These are phyloP conservation scores for Drosophila kuntzei DNA, from an alignment of 2,888 invertebrate species.

Conservation along the genomic window DNA sequence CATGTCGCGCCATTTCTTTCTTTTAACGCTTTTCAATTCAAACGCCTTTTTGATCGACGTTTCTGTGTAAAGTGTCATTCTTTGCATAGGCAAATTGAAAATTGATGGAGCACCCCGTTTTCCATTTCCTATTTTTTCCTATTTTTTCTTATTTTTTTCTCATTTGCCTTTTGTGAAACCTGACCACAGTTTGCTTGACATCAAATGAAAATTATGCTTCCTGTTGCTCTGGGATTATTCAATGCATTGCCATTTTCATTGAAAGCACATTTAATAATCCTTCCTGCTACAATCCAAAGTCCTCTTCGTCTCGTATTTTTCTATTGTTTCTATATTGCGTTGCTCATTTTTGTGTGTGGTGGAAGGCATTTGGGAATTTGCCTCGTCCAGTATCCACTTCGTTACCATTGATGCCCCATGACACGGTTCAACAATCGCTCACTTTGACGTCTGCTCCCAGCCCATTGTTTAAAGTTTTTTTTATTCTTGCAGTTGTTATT, in stretches of 20 bases:
- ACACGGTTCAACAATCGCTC: slow-evolving; percentile 74
- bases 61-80: slow-evolving; percentile 25
- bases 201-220: slow-evolving; percentile 44
- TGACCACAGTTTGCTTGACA: slow-evolving; percentile 41
- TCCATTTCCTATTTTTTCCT: not conserved
- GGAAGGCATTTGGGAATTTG: slow-evolving; percentile 24
- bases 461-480: slow-evolving; percentile 52
- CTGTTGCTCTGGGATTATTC: slow-evolving; percentile 17
- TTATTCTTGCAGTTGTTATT: slow-evolving; percentile 1
- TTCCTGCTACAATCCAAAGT: slow-evolving; percentile 12
- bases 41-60: slow-evolving; percentile 34
- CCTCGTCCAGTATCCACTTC: slow-evolving; percentile 46
- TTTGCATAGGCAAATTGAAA: slow-evolving; percentile 67
- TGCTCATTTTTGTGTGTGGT: slow-evolving; percentile 35
- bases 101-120: slow-evolving; percentile 42
- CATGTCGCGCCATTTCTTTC: slow-evolving; percentile 28
- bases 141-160: not conserved
- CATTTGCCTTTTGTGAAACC: not conserved
- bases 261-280: slow-evolving; percentile 21
- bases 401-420: slow-evolving; percentile 63
- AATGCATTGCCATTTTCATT: slow-evolving; percentile 30
- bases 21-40: slow-evolving; percentile 40
- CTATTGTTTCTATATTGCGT: slow-evolving; percentile 12
- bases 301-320: not conserved
- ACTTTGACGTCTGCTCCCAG: slow-evolving; percentile 65